Evolutionary conservation across 1,140 invertebrate genomes (phyloP), one percentile per base, ranked within the genome.

Genomic region (Drosophila cardini): DNA sequence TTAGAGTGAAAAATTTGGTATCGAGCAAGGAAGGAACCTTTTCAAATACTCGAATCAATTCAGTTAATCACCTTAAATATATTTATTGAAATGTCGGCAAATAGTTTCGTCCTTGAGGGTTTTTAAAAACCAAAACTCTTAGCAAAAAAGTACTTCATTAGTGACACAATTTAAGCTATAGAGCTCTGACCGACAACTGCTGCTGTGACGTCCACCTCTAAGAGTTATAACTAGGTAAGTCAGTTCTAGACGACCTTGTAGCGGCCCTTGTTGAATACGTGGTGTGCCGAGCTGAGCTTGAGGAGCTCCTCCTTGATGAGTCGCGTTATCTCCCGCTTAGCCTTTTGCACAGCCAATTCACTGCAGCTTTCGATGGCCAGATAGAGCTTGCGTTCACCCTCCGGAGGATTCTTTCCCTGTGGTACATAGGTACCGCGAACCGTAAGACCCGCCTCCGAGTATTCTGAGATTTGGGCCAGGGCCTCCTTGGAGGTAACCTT

Each of bases 401-500:
- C 98, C 0, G 97, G 97, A 0, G 96, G 95, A 15, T 94, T 93
- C 92, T 98, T 98, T n/a, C 97, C 97, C 8, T 96, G 94, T 0
- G 95, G 96, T 52, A 98, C 98, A 91, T 98, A 99, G 0, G 98
- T 99, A n/a, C 99, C 99, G 36, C 99, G 94, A 0, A 99, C 99
- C 0, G 98, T 99, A 18, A 99, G 97, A 50, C 99, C 99, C 2
- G 98, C 99, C 93, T 99, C 99, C 0, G 98, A 99, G 93, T 99
- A 99, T 92, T 99, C 99, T 16, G 97, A 98, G 78, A 99, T 99
- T 90, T 99, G 98, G 1, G 98, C 98, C 56, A 99, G 93, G 1
- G 98, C 98, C 93, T 99, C 99, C 95, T 98, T 99, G 53, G 97
- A 99, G 1, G 98, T 99, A n/a, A 99, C 97, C 73, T 98, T 95